Conservation (phyloP, 2,797 vertebrate genomes). For the Luscinia luscinia region DNA sequence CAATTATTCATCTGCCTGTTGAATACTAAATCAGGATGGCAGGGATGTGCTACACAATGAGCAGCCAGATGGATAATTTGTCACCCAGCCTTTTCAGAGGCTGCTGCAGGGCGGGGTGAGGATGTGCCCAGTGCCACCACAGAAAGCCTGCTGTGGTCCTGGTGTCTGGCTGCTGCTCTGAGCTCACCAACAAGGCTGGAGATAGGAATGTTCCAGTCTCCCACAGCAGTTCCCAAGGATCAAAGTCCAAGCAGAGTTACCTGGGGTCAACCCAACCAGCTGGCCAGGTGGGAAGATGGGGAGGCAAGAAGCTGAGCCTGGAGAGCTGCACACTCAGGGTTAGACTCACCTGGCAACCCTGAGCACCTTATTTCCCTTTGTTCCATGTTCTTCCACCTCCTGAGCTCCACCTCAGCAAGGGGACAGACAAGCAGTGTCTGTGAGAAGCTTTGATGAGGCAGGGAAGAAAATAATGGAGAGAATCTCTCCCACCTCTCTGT, state of each 20-base stretch:
- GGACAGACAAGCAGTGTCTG: neutral
- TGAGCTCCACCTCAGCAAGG: neutral
- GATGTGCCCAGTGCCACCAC: neutral
- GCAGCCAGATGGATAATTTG: slow-evolving; percentile 60
- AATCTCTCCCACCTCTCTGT: neutral
- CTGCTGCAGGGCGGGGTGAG: neutral
- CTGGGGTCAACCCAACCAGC: neutral
- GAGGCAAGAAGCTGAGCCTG: neutral
- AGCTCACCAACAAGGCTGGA: fast-evolving
- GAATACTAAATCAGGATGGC: slow-evolving; percentile 67
- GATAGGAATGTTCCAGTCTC: neutral
- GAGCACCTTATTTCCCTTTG: neutral
- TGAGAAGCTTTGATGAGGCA: neutral
- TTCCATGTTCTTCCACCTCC: neutral
- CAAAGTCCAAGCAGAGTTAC: neutral
- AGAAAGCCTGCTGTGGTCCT: neutral
- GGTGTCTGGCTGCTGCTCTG: neutral
- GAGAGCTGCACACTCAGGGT: neutral
- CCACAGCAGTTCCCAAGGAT: neutral
- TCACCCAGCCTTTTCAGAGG: slow-evolving; percentile 46
- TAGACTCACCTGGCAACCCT: neutral
- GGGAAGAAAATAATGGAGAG: neutral
- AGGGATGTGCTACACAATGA: slow-evolving; percentile 45
- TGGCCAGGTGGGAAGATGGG: neutral
- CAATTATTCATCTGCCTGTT: slow-evolving; percentile 71